Evolutionary conservation across 2,113 vertebrate species (phyloP), one percentile per base, ranked within the genome.

Genomic region (Balaeniceps rex): DNA sequence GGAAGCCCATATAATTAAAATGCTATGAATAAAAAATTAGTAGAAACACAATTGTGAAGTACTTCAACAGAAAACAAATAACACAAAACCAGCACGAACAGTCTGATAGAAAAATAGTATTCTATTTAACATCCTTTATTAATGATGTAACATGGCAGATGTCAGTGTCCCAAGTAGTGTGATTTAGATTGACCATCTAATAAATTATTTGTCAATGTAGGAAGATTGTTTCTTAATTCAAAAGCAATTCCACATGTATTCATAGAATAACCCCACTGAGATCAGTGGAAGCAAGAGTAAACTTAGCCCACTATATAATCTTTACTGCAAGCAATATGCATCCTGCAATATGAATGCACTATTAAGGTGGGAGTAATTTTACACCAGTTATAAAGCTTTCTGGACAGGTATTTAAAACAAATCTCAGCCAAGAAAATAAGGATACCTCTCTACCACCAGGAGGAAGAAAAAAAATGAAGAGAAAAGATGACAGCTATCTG

Each of bases 1-100:
- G 51, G 29, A 84, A 94, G n/a, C 26, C 34, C 40, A 69, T 65
- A 65, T 69, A 84, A 94, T 95, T 91, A 91, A 87, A 89, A 42
- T 52, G 28, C n/a, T n/a, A 64, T 90, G 40, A 93, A 94, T 52
- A 89, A 49, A 83, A 79, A 78, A 91, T 69, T 28, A 90, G 28
- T 44, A 72, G 34, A 90, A 94, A 81, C 25, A 87, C 33, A 60
- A 47, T 85, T 96, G 92, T 34, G 17, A 66, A 82, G 64, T 52
- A 60, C n/a, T 96, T 79, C 24, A 82, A 70, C 36, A 69, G 57
- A 75, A 91, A 91, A 90, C 38, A 94, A 83, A 24, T 23, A 91
- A 58, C 28, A 46, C 34, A 85, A 87, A 82, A 54, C 0, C 26
- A 81, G n/a, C 22, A 12, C 34, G 52, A 89, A 33, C 15, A n/a